Evolutionary conservation across 1,140 invertebrate genomes (phyloP).

Genomic region (Aleiodes sp.): DNA sequence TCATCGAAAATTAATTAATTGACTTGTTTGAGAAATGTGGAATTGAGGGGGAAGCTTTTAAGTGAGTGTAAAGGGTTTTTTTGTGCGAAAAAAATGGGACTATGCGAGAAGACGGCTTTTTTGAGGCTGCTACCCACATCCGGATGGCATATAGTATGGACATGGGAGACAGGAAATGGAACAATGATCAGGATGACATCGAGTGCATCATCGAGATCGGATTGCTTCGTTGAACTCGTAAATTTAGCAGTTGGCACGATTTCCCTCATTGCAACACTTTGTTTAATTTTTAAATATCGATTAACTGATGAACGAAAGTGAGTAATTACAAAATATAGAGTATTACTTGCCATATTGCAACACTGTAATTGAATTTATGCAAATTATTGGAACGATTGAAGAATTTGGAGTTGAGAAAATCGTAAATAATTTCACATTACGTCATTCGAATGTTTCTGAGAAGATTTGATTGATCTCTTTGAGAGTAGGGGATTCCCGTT

Average conservation of each 20-base stretch:
- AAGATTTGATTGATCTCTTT: too few species aligned
- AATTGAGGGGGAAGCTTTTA: not conserved
- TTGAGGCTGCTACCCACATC: constrained; percentile 39
- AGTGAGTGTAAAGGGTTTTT: too few species aligned
- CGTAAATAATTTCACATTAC: too few species aligned
- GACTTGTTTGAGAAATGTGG: not conserved
- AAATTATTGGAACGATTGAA: too few species aligned
- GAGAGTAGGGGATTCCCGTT: too few species aligned
- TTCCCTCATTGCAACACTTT: constrained; percentile 32
- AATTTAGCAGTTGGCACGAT: constrained; percentile 41
- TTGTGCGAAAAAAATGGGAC: constrained; percentile 46
- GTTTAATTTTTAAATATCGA: constrained; percentile 40
- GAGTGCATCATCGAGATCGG: constrained; percentile 28
- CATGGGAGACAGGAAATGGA: constrained; percentile 45
- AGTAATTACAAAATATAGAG: constrained; percentile 35
- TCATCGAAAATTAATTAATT: not conserved
- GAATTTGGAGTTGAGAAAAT: too few species aligned
- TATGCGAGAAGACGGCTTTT: constrained; percentile 42
- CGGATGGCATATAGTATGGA: constrained; percentile 42
- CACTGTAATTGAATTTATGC: too few species aligned
- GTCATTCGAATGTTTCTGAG: too few species aligned
- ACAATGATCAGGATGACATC: constrained; percentile 38
- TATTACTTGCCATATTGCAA: too few species aligned
- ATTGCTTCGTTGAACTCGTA: constrained; percentile 46
- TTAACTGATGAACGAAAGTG: constrained; percentile 38